phyloP scores from a whole-genome alignment of 2,888 invertebrate species.

The Bedellia somnulentella region DNA sequence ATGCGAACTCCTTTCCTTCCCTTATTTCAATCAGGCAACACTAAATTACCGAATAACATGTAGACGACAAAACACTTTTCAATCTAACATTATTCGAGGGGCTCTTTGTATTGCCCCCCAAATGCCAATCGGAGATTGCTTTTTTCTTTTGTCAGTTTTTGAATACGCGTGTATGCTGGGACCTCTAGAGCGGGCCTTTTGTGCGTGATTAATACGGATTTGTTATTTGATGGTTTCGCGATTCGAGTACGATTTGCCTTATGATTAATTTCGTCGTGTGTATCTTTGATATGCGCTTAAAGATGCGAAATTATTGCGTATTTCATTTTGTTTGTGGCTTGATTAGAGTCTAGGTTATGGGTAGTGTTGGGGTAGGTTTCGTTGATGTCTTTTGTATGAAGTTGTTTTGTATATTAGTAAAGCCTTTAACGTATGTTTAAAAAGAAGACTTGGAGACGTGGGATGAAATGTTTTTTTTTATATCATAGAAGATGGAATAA shows the following conservation, averaged over 20 bases:
- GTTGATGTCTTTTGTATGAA: no score
- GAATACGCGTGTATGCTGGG: slow-evolving; percentile 43
- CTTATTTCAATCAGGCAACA: slow-evolving; percentile 46
- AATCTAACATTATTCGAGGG: slow-evolving; percentile 47
- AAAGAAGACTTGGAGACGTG: no score
- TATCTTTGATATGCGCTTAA: no score
- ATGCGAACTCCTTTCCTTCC: slow-evolving; percentile 35
- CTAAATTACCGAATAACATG: slow-evolving; percentile 59
- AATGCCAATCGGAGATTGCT: slow-evolving; percentile 61
- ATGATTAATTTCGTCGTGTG: slow-evolving; percentile 51
- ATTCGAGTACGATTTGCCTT: slow-evolving; percentile 35
- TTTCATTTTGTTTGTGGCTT: no score
- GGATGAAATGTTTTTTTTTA: no score
- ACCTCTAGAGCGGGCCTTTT: slow-evolving; percentile 38
- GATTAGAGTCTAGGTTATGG: no score
- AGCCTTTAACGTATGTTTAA: no score
- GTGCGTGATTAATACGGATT: slow-evolving; percentile 57
- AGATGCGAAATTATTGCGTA: no score
- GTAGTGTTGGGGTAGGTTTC: no score
- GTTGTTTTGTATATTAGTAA: no score
- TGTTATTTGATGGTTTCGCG: slow-evolving; percentile 58
- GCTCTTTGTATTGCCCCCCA: slow-evolving; percentile 36
- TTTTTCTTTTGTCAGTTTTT: slow-evolving; percentile 60
- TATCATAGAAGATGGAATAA: no score
- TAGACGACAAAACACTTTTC: slow-evolving; percentile 58